Evolutionary conservation across 2,888 invertebrate genomes (phyloP).

Genomic region (Drosophila borborema): DNA sequence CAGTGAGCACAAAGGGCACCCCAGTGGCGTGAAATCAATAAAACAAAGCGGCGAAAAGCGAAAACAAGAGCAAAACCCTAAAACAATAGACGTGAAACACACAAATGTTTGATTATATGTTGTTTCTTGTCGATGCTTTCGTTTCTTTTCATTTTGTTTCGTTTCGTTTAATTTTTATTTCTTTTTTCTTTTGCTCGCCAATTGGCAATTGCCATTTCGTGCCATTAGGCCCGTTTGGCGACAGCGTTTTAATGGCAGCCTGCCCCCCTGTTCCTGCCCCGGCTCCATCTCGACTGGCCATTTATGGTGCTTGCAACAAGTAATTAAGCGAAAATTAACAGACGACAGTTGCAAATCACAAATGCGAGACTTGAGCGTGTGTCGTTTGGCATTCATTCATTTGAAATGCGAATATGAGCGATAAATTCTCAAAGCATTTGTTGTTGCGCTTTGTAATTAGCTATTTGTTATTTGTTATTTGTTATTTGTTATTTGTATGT

Average conservation of each 20-base stretch:
- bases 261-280: neutral
- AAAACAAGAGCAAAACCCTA: conserved; percentile 45
- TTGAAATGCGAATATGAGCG: conserved; percentile 31
- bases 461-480: conserved; percentile 4
- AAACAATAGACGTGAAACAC: conserved; percentile 59
- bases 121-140: conserved; percentile 21
- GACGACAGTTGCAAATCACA: conserved; percentile 68
- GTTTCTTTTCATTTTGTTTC: conserved; percentile 2
- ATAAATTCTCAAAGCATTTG: conserved; percentile 21
- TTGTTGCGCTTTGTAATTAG: conserved; percentile 34
- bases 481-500: neutral
- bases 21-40: conserved; percentile 73
- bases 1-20: conserved; percentile 65
- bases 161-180: conserved; percentile 1
- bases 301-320: conserved; percentile 60
- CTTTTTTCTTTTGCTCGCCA: conserved; percentile 38
- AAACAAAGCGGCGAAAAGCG: conserved; percentile 47
- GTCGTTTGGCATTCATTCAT: conserved; percentile 45
- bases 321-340: conserved; percentile 76
- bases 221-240: conserved; percentile 52
- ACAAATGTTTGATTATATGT: conserved; percentile 69
- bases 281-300: neutral
- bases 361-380: conserved; percentile 32
- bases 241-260: conserved; percentile 54
- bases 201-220: conserved; percentile 71